Evolutionary conservation across 2,888 invertebrate genomes (phyloP).

Genomic region (Exocentrus adspersus): DNA sequence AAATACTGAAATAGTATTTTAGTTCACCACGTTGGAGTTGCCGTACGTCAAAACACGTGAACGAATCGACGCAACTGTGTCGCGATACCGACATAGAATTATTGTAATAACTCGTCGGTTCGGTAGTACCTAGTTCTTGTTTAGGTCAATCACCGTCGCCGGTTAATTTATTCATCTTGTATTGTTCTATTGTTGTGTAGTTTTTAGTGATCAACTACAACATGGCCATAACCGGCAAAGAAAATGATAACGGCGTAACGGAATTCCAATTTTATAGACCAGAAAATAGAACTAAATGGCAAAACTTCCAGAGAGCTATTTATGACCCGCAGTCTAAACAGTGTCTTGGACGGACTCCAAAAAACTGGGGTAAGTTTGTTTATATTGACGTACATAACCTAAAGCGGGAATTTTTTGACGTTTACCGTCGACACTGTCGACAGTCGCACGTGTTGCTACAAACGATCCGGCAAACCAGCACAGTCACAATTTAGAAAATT

Average conservation of each 20-base stretch:
- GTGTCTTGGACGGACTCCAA: slow-evolving; percentile 54
- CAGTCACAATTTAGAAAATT: no score
- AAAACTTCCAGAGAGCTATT: slow-evolving; percentile 49
- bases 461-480: no score
- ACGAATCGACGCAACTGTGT: neutral
- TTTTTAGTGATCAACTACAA: slow-evolving; percentile 11
- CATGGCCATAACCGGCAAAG: slow-evolving; percentile 47
- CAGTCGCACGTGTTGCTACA: no score
- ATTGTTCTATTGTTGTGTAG: slow-evolving; percentile 13
- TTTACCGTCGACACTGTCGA: neutral
- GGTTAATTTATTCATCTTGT: no score
- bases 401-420: neutral
- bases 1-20: no score
- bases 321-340: slow-evolving; percentile 54
- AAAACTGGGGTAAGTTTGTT: slow-evolving; percentile 55
- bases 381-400: slow-evolving; percentile 26
- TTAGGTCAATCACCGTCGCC: slow-evolving; percentile 19
- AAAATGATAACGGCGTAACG: slow-evolving; percentile 52
- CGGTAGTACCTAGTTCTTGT: neutral
- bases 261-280: slow-evolving; percentile 52
- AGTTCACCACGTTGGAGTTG: no score
- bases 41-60: no score
- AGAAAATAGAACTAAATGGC: slow-evolving; percentile 51
- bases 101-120: slow-evolving; percentile 3
- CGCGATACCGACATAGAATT: no score